Percentiles rank a stretch among this genome's conserved stretches.
phyloP scores from a whole-genome alignment of 2,888 invertebrate genomes.

The Amiota communis region DNA sequence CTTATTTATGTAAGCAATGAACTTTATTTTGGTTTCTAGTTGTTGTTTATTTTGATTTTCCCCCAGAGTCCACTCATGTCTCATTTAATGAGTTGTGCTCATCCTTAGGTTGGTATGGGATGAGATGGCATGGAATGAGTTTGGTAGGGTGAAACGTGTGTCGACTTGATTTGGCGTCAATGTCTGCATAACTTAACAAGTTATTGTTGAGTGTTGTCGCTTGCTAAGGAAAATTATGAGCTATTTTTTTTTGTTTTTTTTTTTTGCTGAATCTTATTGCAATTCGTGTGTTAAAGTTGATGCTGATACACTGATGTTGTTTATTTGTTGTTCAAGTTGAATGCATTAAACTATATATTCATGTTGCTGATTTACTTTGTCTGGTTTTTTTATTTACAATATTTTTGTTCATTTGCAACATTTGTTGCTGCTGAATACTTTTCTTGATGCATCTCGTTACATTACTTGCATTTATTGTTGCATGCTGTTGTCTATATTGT shows the following conservation, averaged over 20 bases:
- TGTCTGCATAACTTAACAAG: constrained; percentile 61
- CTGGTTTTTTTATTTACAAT: constrained; percentile 18
- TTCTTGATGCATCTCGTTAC: not conserved
- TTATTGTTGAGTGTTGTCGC: constrained; percentile 51
- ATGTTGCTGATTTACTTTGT: constrained; percentile 9
- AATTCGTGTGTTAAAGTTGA: not conserved
- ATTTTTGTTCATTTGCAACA: constrained; percentile 30
- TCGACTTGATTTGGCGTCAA: constrained; percentile 54
- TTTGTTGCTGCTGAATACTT: constrained; percentile 40
- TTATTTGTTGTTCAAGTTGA: constrained; percentile 21
- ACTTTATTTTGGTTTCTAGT: too few species aligned
- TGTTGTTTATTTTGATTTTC: constrained; percentile 30
- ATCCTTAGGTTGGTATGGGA: not conserved
- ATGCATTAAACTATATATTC: constrained; percentile 5
- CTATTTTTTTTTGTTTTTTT: too few species aligned
- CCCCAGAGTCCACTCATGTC: constrained; percentile 52
- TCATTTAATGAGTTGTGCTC: constrained; percentile 34
- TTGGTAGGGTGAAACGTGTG: not conserved
- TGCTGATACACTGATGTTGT: not conserved
- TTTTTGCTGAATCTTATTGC: not conserved
- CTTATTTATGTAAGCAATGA: too few species aligned
- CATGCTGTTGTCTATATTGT: not conserved
- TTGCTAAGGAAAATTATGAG: constrained; percentile 49
- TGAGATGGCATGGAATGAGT: not conserved
- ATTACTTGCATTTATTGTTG: not conserved